Base-by-base conservation (phyloP, 1,140 invertebrate genomes). In the Cydia splendana region DNA sequence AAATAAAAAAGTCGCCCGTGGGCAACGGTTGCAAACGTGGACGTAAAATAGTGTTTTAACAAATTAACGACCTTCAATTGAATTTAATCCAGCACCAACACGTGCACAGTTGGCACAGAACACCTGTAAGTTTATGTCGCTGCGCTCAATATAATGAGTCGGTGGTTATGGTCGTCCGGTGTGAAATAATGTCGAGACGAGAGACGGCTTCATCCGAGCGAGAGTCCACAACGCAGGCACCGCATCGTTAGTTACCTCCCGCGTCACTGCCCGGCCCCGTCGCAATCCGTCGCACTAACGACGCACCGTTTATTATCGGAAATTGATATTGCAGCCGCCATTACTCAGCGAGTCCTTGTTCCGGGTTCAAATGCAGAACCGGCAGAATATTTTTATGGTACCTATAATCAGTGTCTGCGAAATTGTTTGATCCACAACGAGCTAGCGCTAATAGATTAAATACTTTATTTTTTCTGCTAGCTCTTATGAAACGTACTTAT, bases 1-100 rank as follows among this genome's bases (percentile, higher is more conserved):
- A 77, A 81, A 83, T 80, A 85, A 79, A 82, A 84, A 81, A 81
- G 75, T 80, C 73, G 76, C 79, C 76, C 83, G 82, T 81, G 84
- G 79, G 82, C 75, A 80, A 65, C 77, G 76, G 67, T 42, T 42
- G 24, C 38, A 34, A 71, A 34, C 13, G 13, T 67, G 18, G 38
- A 9, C 45, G 13, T 71, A 71, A 38, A 38, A 38, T 38, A n/a
- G 67, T 18, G 34, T 71, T 42, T 18, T 20, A 62, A 38, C 67
- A 30, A 38, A 62, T 42, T 38, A 38, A 71, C 34, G 67, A 38
- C 67, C 67, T 71, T 71, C 67, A 18, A 71, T 71, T 42, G 7
- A 38, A 38, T 71, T 71, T 67, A 67, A 67, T 67, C 9, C 67
- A 34, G 67, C 65, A 71, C 2, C 15, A 15, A 53, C 67, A 71